These are phyloP conservation scores for Tryphoninae sp. DNA, from an alignment of 2,888 invertebrate genomes.

Conservation along the genomic window DNA sequence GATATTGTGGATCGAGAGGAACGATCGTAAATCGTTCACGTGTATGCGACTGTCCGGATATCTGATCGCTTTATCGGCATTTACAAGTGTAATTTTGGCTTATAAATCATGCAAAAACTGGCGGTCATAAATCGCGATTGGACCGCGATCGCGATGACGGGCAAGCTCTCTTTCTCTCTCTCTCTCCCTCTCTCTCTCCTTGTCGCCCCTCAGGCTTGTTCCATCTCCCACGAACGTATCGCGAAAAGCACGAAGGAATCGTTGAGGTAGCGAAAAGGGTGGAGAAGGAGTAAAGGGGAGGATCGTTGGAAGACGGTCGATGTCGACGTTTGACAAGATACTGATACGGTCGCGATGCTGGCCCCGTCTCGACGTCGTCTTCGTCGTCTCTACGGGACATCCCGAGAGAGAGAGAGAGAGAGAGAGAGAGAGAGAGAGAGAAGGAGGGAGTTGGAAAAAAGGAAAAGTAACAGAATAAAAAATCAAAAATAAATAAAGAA, in stretches of 20 bases:
- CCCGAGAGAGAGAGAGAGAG: conserved; percentile 16
- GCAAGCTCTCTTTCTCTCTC: conserved; percentile 27
- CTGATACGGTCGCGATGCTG: conserved; percentile 53
- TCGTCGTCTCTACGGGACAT: conserved; percentile 52
- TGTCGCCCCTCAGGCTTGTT: neutral
- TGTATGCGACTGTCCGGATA: conserved; percentile 65
- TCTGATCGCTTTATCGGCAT: conserved; percentile 73
- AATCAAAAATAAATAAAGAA: neutral
- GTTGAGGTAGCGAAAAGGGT: conserved; percentile 14
- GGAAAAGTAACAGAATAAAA: neutral
- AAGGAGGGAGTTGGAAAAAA: neutral
- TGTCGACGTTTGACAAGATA: conserved; percentile 58
- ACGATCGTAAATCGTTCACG: conserved; percentile 61
- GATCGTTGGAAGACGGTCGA: conserved; percentile 51
- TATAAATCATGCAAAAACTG: conserved; percentile 72
- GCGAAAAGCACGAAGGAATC: conserved; percentile 20
- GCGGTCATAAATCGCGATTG: conserved; percentile 67
- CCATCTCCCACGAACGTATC: conserved; percentile 29
- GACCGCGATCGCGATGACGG: conserved; percentile 56
- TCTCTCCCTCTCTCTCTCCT: conserved; percentile 28
- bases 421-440: neutral
- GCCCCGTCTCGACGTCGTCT: conserved; percentile 11
- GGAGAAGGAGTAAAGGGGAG: conserved; percentile 15
- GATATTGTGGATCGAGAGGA: conserved; percentile 42
- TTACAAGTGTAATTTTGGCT: conserved; percentile 72